These are phyloP conservation scores for Tetragnatha montana DNA, from an alignment of 2,888 invertebrate species.

Conservation along the genomic window DNA sequence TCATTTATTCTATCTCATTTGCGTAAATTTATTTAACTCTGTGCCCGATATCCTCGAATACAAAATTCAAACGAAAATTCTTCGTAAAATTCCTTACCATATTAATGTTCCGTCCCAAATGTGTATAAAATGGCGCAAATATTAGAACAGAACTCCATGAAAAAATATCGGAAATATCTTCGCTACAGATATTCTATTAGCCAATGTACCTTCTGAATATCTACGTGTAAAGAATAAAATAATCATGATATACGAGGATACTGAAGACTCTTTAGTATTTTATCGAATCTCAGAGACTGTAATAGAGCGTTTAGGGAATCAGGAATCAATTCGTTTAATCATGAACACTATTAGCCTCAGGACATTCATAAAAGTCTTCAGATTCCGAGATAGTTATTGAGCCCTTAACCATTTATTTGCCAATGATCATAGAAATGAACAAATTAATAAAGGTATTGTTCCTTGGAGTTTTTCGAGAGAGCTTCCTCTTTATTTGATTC, in stretches of 20 bases:
- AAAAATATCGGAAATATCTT: background rate
- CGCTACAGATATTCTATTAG: background rate
- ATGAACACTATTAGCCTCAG: background rate
- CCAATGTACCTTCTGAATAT: background rate
- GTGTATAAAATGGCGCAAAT: background rate
- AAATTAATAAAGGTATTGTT: no score
- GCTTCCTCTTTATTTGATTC: no score
- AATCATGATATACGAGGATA: background rate
- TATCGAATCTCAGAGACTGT: background rate
- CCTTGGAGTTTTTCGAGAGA: no score
- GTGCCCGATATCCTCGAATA: no score
- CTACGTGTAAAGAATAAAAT: background rate
- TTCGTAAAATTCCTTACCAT: background rate
- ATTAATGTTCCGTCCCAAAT: background rate
- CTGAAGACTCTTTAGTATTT: background rate
- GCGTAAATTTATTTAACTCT: no score
- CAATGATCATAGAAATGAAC: background rate
- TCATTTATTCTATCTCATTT: no score
- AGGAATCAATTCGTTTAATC: background rate
- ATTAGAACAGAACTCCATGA: background rate
- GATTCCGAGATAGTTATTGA: background rate
- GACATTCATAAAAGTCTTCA: background rate
- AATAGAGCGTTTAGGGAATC: background rate
- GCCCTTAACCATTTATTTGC: background rate
- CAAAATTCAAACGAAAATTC: no score